These are phyloP conservation scores for Miniopterus natalensis DNA, from an alignment of 2,113 vertebrate species.

Conservation along the genomic window DNA sequence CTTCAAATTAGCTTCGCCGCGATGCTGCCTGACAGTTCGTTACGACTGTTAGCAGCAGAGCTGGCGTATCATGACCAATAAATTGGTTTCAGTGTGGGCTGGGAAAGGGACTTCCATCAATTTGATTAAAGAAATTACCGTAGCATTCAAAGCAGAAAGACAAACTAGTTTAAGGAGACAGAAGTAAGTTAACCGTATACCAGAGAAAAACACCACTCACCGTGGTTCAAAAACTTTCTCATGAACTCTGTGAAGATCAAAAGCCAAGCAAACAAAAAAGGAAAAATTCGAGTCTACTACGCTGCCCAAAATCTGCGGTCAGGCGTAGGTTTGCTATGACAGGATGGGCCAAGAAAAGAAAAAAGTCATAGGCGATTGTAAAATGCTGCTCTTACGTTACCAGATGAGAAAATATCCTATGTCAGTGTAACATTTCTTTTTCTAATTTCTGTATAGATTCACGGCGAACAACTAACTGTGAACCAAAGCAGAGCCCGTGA, in stretches of 20 bases:
- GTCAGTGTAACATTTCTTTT: background rate
- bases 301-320: slow-evolving; percentile 31
- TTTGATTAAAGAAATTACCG: slow-evolving; percentile 99
- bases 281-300: background rate
- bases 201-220: slow-evolving; percentile 88
- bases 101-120: slow-evolving; percentile 97
- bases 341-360: background rate
- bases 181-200: slow-evolving; percentile 91
- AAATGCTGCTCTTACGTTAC: slow-evolving; percentile 7
- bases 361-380: background rate
- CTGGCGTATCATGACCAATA: slow-evolving; percentile 99
- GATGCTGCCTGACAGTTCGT: slow-evolving; percentile 99
- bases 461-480: slow-evolving; percentile 3
- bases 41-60: slow-evolving; percentile 99
- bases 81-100: slow-evolving; percentile 98
- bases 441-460: background rate
- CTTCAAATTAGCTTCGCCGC: slow-evolving; percentile 99
- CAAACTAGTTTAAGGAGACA: slow-evolving; percentile 92
- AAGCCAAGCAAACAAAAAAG: slow-evolving; percentile 68
- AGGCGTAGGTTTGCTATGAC: background rate
- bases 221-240: slow-evolving; percentile 85
- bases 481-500: background rate
- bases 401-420: background rate
- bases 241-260: slow-evolving; percentile 74
- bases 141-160: slow-evolving; percentile 95